A percentile compares a stretch with the other conserved stretches of the same genome.
Conservation (phyloP, 2,113 vertebrate genomes). For the Vanacampus margaritifer region DNA sequence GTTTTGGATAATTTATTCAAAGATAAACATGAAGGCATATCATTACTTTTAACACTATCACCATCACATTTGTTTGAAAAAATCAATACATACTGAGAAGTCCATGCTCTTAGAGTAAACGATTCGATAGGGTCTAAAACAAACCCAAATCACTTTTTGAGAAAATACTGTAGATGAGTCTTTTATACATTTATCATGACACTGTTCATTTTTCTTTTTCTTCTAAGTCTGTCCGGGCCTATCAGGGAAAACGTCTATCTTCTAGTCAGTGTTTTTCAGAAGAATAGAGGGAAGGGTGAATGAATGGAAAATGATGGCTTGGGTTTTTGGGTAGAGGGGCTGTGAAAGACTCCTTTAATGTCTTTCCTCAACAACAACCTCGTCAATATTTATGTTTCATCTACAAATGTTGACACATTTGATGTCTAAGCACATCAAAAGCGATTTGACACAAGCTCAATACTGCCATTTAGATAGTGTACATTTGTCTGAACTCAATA, state of each 20-base stretch:
- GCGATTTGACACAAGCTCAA: slow-evolving; percentile 40
- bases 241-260: slow-evolving; percentile 74
- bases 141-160: neutral
- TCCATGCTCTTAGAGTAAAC: neutral
- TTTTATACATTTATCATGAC: too few species aligned
- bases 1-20: neutral
- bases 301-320: slow-evolving; percentile 10
- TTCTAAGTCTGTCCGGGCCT: slow-evolving; percentile 60
- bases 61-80: neutral
- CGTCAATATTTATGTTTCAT: slow-evolving; percentile 46
- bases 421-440: slow-evolving; percentile 47
- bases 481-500: neutral
- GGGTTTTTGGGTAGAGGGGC: too few species aligned
- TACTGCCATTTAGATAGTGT: slow-evolving; percentile 19
- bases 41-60: neutral
- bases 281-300: slow-evolving; percentile 32
- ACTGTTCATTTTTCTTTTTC: slow-evolving; percentile 6
- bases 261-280: slow-evolving; percentile 70
- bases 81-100: neutral
- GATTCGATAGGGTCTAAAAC: neutral
- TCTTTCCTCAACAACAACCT: slow-evolving; percentile 58
- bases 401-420: slow-evolving; percentile 40
- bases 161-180: too few species aligned
- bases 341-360: too few species aligned
- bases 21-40: neutral